Base-by-base conservation (phyloP, 1,140 invertebrate genomes). In the Cataglyphis hispanica region DNA sequence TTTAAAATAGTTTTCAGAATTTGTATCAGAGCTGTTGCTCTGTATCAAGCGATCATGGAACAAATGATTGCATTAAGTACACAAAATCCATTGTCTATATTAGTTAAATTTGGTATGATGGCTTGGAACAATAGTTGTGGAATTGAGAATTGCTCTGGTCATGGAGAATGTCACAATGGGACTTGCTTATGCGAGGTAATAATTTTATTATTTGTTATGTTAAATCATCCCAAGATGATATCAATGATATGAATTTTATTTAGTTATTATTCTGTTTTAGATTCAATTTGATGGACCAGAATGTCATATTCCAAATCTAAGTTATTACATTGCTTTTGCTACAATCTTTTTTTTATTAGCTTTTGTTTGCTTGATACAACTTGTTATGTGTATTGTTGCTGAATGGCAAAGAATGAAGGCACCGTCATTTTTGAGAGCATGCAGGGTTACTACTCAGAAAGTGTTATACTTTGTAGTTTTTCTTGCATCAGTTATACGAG, bases 361-460 rank as follows among this genome's bases (percentile, higher is more conserved):
- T 56, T 95, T 98, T n/a, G 96, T 99, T 1, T 98, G 98, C 88
- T 96, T 98, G 27, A 96, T 98, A 58, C 98, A 99, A 95, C 95
- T 99, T 76, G 96, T 98, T 50, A 98, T 98, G 94, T 98, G 97
- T 92, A 96, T 98, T 77, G 96, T 97, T 40, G 96, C 96, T 19
- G 98, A 99, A 95, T 98, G 98, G 96, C 95, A 97, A 86, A 95
- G 97, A 88, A 96, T 98, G 94, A 98, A 98, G 95, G 96, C 97
- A 61, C 98, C 97, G 11, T 97, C 97, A 1, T 95, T 98, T 76
- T 92, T 98, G 1, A 95, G 97, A 84, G 98, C 98, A 10, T 98
- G 98, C 92, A 96, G 97, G 90, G 96, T 99, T 56, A 99, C 98
- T 72, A 98, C 97, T 4, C 98, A 99, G 93, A 99, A 99, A 95